phyloP scores from a whole-genome alignment of 2,888 invertebrate species.

The Scaptomyza reducta region DNA sequence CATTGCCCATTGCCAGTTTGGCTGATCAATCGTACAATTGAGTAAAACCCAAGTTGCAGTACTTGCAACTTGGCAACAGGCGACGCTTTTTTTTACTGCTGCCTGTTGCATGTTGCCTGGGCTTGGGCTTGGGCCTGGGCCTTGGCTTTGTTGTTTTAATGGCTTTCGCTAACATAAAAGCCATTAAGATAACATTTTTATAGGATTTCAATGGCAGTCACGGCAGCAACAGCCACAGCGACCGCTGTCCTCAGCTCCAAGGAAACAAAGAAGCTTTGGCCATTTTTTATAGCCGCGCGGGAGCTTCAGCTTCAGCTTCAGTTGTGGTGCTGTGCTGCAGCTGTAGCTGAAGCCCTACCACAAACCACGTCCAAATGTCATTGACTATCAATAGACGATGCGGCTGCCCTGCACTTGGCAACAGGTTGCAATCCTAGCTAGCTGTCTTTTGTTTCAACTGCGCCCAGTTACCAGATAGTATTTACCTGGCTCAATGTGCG shows the following conservation, averaged over 20 bases:
- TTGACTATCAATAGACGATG: constrained; percentile 78
- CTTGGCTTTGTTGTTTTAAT: constrained; percentile 72
- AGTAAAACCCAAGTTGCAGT: constrained; percentile 78
- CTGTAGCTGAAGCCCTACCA: constrained; percentile 49
- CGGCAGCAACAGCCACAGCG: constrained; percentile 49
- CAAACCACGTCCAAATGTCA: constrained; percentile 76
- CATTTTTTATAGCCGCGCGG: constrained; percentile 57
- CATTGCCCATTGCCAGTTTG: constrained; percentile 61
- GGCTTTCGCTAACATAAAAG: constrained; percentile 82
- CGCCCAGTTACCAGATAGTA: constrained; percentile 63
- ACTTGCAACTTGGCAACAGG: constrained; percentile 52
- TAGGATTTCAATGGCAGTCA: constrained; percentile 75
- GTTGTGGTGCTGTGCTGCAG: constrained; percentile 5
- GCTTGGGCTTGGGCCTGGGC: constrained; percentile 56
- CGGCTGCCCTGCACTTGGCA: constrained; percentile 61
- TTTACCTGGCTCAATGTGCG: constrained; percentile 59
- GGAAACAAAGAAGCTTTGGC: constrained; percentile 61
- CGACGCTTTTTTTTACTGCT: constrained; percentile 60
- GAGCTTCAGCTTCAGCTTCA: constrained; percentile 28
- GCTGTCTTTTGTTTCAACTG: constrained; percentile 65
- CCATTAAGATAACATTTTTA: constrained; percentile 82
- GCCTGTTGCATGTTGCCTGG: constrained; percentile 52
- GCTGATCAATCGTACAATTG: constrained; percentile 80
- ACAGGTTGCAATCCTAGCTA: constrained; percentile 53
- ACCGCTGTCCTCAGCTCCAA: constrained; percentile 35